Evolutionary conservation across 2,888 invertebrate species (phyloP).

Genomic region (Drosophila differens): DNA sequence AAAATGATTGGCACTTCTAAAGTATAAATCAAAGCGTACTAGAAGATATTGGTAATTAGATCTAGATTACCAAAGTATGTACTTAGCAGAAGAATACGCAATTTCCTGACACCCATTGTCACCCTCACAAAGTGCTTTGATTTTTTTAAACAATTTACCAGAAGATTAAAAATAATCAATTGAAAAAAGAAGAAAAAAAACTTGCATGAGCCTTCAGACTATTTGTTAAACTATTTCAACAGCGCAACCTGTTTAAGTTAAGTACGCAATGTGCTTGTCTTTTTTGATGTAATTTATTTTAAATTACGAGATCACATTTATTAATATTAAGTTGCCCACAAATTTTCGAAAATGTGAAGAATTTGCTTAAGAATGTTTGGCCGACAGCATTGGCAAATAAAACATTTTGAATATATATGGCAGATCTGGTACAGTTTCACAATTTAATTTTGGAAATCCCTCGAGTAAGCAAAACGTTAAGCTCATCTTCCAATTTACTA

Average conservation of each 20-base stretch:
- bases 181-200: neutral
- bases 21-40: constrained; percentile 24
- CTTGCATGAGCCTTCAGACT: neutral
- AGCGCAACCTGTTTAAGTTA: constrained; percentile 6
- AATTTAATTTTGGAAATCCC: neutral
- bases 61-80: constrained; percentile 43
- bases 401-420: neutral
- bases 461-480: no score
- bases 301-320: neutral
- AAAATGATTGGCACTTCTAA: constrained; percentile 11
- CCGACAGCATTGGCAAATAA: neutral
- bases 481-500: no score
- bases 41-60: constrained; percentile 44
- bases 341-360: neutral
- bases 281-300: neutral
- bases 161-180: constrained; percentile 39
- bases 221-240: constrained; percentile 1
- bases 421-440: neutral
- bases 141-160: neutral
- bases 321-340: neutral
- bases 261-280: neutral
- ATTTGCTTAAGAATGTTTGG: neutral
- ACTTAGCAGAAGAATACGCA: constrained; percentile 37
- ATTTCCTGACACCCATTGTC: constrained; percentile 13
- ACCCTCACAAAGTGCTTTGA: neutral